Base-by-base conservation (phyloP, 2,888 invertebrate genomes). In the Bembecia ichneumoniformis region DNA sequence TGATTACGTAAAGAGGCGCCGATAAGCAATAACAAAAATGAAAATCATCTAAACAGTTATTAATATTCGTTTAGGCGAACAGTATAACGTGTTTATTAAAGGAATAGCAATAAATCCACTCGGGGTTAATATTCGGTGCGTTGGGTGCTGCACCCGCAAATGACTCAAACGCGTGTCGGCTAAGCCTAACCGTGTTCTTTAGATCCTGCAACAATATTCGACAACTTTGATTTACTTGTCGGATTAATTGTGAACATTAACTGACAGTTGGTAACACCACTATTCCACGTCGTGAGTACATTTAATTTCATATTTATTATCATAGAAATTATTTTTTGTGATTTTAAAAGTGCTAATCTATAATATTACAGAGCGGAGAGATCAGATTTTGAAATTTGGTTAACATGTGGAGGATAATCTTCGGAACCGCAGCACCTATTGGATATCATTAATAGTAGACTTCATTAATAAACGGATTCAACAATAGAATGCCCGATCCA, bases 31-130 rank as follows among this genome's bases (percentile, higher is more conserved):
- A 74, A 68, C 67, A 68, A 67, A 74, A 75, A 74, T 70, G 72
- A 74, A 71, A 71, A 68, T 72, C 72, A 74, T 75, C 64, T 70
- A 71, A 76, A 72, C 54, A 55, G 76, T 74, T 81, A 82, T 82
- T 81, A 82, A 83, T 83, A 81, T 82, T 82, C 80, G 74, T 80
- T 80, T 77, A 71, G 68, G 35, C 14, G 66, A 64, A 67, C 67
- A 66, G 64, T 66, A 71, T 71, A 77, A 83, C 78, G 80, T 82
- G 82, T 82, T 82, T 82, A 83, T 83, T 82, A 83, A 74, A 72
- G 71, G 57, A 64, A 65, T 62, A 67, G 71, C 73, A 71, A 76
- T 81, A 80, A 81, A 80, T 75, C 71, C 64, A 60, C 55, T 58
- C 55, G 59, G 62, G 28, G 60, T 60, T 46, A 28, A 28, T 28